phyloP scores from a whole-genome alignment of 2,888 invertebrate species.

The Eupithecia subfuscata region DNA sequence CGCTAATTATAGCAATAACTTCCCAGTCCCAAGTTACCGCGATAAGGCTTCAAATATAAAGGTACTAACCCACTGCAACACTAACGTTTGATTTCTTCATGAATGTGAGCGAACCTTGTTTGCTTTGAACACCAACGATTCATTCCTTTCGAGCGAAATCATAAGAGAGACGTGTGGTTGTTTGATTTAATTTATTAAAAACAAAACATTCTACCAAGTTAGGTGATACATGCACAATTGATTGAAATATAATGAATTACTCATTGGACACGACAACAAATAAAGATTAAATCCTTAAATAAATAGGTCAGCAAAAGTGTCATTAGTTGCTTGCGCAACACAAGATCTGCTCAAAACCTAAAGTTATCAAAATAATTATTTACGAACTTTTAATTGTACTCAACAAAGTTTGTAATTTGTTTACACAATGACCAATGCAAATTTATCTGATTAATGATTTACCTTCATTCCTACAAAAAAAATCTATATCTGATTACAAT shows the following conservation, averaged over 20 bases:
- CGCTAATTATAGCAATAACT: slow-evolving; percentile 20
- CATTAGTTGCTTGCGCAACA: neutral
- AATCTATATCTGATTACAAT: too few relatives aligned
- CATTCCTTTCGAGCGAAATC: neutral
- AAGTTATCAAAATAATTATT: too few relatives aligned
- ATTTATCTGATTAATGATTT: too few relatives aligned
- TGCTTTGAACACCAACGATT: neutral
- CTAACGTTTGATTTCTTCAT: neutral
- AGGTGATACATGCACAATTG: neutral
- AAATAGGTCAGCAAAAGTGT: too few relatives aligned
- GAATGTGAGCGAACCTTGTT: neutral
- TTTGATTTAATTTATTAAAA: neutral
- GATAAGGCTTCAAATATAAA: slow-evolving; percentile 17
- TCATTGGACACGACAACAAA: too few relatives aligned
- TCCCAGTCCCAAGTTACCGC: slow-evolving; percentile 1
- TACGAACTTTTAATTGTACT: neutral
- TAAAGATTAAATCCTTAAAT: too few relatives aligned
- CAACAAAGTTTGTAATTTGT: neutral
- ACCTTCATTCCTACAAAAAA: too few relatives aligned
- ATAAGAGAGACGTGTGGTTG: neutral
- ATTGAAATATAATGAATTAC: too few relatives aligned
- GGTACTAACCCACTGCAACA: neutral
- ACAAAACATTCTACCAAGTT: neutral
- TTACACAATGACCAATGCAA: too few relatives aligned
- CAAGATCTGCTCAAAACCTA: neutral